These are phyloP conservation scores for Phaethon lepturus DNA, from an alignment of 2,113 vertebrate species.

Conservation along the genomic window DNA sequence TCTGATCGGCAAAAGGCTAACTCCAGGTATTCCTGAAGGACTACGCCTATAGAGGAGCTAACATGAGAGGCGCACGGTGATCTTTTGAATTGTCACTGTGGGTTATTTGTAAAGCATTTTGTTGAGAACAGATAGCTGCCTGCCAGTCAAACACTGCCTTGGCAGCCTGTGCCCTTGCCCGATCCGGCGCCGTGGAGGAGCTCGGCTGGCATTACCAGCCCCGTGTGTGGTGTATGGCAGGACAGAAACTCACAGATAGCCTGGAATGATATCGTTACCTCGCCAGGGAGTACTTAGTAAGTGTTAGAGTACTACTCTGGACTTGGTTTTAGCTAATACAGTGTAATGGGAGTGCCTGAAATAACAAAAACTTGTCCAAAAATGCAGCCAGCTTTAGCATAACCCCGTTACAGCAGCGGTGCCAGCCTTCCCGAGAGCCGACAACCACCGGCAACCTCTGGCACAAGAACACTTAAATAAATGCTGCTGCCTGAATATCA, in stretches of 20 bases:
- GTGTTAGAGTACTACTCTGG: background rate
- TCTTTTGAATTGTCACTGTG: background rate
- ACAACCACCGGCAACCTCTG: background rate
- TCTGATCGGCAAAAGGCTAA: background rate
- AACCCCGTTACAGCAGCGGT: background rate
- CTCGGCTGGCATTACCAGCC: background rate
- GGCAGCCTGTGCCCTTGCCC: background rate
- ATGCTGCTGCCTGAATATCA: background rate
- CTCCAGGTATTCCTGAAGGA: background rate
- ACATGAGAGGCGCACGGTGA: background rate
- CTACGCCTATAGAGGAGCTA: background rate
- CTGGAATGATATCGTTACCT: background rate
- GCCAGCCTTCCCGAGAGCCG: background rate
- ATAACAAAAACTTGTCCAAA: background rate
- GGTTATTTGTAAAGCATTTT: background rate
- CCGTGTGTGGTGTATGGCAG: background rate
- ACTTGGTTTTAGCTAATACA: background rate
- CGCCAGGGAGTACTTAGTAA: background rate
- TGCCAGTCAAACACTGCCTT: background rate
- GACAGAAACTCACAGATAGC: background rate
- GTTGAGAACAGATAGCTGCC: background rate
- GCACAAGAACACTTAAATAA: background rate
- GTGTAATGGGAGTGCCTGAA: background rate
- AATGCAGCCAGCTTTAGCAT: background rate
- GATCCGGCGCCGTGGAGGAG: background rate